Percentiles rank a stretch among this genome's conserved stretches.
Evolutionary conservation across 2,888 invertebrate genomes (phyloP).

Genomic region (Tuberolachnus salignus): DNA sequence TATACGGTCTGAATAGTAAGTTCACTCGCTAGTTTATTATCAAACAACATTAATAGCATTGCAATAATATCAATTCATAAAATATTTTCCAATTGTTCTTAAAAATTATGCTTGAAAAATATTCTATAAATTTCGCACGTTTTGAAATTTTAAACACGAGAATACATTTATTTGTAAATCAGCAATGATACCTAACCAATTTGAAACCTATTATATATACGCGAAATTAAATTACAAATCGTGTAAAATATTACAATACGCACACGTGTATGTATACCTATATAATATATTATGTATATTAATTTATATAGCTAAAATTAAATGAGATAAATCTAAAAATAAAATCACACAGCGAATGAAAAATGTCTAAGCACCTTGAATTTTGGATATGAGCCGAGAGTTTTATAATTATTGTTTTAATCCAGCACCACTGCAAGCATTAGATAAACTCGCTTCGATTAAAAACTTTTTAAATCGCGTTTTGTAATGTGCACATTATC

Average conservation of each 20-base stretch:
- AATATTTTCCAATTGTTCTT: too few species aligned
- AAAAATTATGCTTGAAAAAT: too few species aligned
- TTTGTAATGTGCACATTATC: not conserved
- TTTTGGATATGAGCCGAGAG: conserved; percentile 49
- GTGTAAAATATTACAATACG: not conserved
- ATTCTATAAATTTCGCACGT: too few species aligned
- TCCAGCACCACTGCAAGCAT: conserved; percentile 3
- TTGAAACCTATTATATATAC: conserved; percentile 6
- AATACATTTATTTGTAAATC: too few species aligned
- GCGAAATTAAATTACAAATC: not conserved
- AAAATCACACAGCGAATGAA: conserved; percentile 38
- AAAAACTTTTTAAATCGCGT: not conserved
- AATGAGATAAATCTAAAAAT: conserved; percentile 45
- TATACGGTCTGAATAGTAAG: too few species aligned
- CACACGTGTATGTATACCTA: not conserved
- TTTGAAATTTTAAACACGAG: too few species aligned
- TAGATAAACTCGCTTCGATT: conserved; percentile 10
- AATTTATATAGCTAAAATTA: conserved; percentile 39
- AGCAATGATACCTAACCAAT: not conserved
- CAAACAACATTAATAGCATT: too few species aligned
- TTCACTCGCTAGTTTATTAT: too few species aligned
- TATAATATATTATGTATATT: not conserved
- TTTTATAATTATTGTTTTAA: conserved; percentile 51
- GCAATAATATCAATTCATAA: too few species aligned
- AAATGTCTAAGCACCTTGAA: conserved; percentile 50